phyloP scores from a whole-genome alignment of 2,888 invertebrate species.

The Amphipyra berbera region DNA sequence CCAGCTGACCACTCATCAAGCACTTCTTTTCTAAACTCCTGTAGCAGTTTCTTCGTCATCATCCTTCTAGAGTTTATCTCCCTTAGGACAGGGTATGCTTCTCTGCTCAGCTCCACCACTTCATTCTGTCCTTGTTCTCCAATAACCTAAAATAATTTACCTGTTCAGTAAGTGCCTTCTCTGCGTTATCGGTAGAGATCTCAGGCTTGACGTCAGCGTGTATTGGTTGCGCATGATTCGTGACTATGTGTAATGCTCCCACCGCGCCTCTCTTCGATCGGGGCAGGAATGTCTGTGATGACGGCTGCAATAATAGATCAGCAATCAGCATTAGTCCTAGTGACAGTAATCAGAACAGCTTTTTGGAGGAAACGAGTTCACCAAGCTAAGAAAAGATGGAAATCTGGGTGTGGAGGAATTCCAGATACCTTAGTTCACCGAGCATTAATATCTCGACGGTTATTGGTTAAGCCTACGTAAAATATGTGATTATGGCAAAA shows the following conservation, averaged over 20 bases:
- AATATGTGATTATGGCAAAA: no score
- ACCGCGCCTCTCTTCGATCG: conserved; percentile 71
- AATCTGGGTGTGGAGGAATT: no score
- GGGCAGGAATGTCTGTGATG: conserved; percentile 3
- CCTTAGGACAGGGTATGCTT: neutral
- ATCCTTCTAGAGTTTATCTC: neutral
- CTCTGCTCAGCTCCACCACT: neutral
- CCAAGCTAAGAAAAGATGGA: no score
- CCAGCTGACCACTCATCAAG: no score
- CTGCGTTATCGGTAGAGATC: conserved; percentile 35
- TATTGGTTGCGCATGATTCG: conserved; percentile 79
- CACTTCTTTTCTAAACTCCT: no score
- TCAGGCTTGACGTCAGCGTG: conserved; percentile 83
- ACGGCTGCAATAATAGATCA: conserved; percentile 19
- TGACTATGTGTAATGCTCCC: conserved; percentile 78
- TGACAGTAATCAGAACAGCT: no score
- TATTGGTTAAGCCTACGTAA: no score
- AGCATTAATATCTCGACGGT: no score
- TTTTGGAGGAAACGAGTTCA: no score
- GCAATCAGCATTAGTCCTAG: neutral
- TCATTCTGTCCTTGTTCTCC: neutral
- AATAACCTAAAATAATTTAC: conserved; percentile 44
- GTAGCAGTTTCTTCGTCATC: no score
- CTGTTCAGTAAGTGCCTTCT: conserved; percentile 57
- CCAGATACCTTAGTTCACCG: no score